Percentiles rank a stretch among this genome's conserved stretches.
These are phyloP conservation scores for Setipinna tenuifilis DNA, from an alignment of 2,797 vertebrate genomes.

Conservation along the genomic window DNA sequence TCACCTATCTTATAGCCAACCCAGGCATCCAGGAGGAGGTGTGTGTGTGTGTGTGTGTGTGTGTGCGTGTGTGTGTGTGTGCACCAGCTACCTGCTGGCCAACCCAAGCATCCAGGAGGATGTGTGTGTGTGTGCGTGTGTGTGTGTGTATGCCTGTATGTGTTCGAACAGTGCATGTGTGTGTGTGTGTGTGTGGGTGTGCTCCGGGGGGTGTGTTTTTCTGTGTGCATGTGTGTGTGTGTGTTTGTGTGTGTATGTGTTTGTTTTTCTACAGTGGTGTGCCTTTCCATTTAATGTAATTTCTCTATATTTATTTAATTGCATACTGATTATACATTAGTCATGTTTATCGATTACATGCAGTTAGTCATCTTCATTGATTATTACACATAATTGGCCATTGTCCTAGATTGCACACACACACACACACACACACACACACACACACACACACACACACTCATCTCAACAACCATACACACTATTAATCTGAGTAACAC, in stretches of 20 bases:
- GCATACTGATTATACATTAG: not conserved
- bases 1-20: too few species aligned
- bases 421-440: too few species aligned
- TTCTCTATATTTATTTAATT: not conserved
- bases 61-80: constrained; percentile 47
- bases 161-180: not conserved
- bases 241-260: not conserved
- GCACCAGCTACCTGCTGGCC: constrained; percentile 79
- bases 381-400: not conserved
- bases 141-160: not conserved
- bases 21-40: too few species aligned
- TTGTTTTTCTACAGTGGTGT: not conserved
- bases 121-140: not conserved
- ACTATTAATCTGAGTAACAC: not conserved
- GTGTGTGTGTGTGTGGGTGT: not conserved
- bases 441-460: too few species aligned
- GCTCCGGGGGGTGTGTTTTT: not conserved
- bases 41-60: constrained; percentile 25
- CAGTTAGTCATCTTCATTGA: not conserved
- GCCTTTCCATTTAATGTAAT: not conserved
- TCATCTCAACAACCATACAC: too few species aligned
- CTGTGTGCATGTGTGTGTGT: not conserved
- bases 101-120: constrained; percentile 78
- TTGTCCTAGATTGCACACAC: not conserved
- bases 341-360: not conserved